phyloP scores from a whole-genome alignment of 1,140 invertebrate species.

The Plectus sambesii region DNA sequence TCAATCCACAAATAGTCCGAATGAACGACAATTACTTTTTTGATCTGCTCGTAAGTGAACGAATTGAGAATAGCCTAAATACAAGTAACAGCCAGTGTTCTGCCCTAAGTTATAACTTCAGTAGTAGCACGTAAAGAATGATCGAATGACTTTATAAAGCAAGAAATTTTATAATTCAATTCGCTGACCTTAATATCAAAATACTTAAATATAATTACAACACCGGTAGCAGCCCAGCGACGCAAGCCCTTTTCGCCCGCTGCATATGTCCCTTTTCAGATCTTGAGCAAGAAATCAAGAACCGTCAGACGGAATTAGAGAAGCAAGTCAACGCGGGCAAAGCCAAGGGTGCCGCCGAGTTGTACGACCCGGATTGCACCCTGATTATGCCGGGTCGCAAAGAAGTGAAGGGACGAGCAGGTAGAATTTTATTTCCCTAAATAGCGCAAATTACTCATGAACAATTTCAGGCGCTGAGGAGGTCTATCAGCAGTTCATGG shows the following conservation, averaged over 20 bases:
- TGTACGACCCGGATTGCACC: slow-evolving; percentile 44
- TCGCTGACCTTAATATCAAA: too few species aligned
- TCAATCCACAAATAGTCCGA: too few species aligned
- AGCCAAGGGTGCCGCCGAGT: slow-evolving; percentile 31
- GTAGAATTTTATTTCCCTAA: slow-evolving; percentile 10
- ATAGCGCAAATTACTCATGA: background rate
- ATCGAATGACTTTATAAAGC: too few species aligned
- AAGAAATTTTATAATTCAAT: too few species aligned
- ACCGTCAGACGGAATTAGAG: slow-evolving; percentile 43
- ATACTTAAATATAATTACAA: too few species aligned
- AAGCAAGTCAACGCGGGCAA: slow-evolving; percentile 43
- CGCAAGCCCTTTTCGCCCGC: background rate
- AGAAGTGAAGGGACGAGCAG: slow-evolving; percentile 39
- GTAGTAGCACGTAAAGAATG: too few species aligned
- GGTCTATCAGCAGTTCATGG: slow-evolving; percentile 43
- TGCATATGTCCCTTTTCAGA: slow-evolving; percentile 27
- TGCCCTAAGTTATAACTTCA: too few species aligned
- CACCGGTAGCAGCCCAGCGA: too few species aligned
- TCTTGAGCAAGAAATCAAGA: slow-evolving; percentile 45
- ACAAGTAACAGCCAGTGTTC: too few species aligned
- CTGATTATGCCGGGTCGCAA: slow-evolving; percentile 43
- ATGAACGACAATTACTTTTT: too few species aligned
- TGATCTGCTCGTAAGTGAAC: too few species aligned
- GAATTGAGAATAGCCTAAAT: too few species aligned
- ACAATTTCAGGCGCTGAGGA: slow-evolving; percentile 38